Conservation (phyloP, 2,797 vertebrate genomes). For the Momotus momota region DNA sequence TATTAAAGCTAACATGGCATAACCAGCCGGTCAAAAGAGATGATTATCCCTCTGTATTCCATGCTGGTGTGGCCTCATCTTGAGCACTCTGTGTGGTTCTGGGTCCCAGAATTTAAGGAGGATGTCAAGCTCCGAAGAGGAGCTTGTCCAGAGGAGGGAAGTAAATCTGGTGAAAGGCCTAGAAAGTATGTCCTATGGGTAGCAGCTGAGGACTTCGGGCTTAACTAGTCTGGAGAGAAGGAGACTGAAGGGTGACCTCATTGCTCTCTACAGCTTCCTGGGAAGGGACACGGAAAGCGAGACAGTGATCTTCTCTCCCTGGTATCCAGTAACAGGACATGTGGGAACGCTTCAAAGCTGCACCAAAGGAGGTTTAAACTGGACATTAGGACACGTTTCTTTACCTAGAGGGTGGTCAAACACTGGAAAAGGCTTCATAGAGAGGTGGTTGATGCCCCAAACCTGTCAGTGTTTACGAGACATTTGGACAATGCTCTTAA, state of each 20-base stretch:
- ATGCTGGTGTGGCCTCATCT: fast-evolving
- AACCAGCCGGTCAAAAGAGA: not conserved
- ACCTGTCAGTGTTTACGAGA: not conserved
- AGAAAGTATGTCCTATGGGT: not conserved
- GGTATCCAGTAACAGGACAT: fast-evolving
- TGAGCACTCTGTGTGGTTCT: not conserved
- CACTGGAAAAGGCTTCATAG: not conserved
- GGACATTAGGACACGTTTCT: not conserved
- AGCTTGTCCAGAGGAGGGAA: not conserved
- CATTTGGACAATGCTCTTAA: not conserved
- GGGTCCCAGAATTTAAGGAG: not conserved
- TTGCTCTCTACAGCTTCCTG: not conserved
- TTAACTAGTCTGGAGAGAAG: not conserved
- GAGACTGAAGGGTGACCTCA: fast-evolving
- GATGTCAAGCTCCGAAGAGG: not conserved
- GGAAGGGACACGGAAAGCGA: fast-evolving
- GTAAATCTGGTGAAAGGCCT: not conserved
- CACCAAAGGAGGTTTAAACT: not conserved
- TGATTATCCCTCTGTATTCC: fast-evolving
- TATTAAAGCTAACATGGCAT: not conserved
- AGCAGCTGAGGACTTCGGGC: not conserved
- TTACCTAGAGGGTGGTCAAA: not conserved
- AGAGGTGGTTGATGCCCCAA: fast-evolving
- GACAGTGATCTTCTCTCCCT: not conserved
- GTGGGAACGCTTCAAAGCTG: not conserved